phyloP scores from a whole-genome alignment of 1,140 invertebrate species.

The Saxidomus purpurata region DNA sequence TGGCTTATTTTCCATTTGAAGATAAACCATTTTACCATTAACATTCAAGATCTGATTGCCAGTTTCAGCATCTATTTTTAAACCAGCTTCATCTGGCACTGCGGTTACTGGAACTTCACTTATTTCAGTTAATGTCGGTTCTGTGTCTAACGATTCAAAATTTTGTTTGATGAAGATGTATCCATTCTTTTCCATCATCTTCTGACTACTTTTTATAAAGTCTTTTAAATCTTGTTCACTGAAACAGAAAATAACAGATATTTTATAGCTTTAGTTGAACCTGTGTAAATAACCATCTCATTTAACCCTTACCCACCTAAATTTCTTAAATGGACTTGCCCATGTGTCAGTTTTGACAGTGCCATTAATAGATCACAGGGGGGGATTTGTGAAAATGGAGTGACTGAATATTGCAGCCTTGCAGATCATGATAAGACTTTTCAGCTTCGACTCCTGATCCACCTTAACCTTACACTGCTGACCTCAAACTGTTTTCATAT shows the following conservation, averaged over 20 bases:
- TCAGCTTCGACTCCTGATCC: too few species aligned
- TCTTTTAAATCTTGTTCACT: conserved; percentile 68
- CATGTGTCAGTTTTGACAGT: too few species aligned
- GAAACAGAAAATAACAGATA: background rate
- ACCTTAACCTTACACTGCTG: too few species aligned
- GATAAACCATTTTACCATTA: conserved; percentile 57
- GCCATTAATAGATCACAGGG: too few species aligned
- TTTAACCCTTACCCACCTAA: too few species aligned
- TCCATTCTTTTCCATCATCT: conserved; percentile 66
- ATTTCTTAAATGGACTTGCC: too few species aligned
- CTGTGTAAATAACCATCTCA: too few species aligned
- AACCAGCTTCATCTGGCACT: conserved; percentile 10
- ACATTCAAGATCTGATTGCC: conserved; percentile 54
- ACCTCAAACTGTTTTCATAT: too few species aligned
- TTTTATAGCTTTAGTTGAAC: too few species aligned
- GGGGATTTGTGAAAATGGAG: too few species aligned
- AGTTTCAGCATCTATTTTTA: conserved; percentile 20
- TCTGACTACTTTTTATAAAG: conserved; percentile 63
- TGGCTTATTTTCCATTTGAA: conserved; percentile 43
- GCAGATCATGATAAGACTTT: too few species aligned
- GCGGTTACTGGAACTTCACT: conserved; percentile 43
- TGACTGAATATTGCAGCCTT: too few species aligned
- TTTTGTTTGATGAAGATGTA: conserved; percentile 65
- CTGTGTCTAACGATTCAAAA: conserved; percentile 60
- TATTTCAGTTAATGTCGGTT: conserved; percentile 62